Evolutionary conservation across 2,888 invertebrate species (phyloP).

Genomic region (Bhutanitis thaidina): DNA sequence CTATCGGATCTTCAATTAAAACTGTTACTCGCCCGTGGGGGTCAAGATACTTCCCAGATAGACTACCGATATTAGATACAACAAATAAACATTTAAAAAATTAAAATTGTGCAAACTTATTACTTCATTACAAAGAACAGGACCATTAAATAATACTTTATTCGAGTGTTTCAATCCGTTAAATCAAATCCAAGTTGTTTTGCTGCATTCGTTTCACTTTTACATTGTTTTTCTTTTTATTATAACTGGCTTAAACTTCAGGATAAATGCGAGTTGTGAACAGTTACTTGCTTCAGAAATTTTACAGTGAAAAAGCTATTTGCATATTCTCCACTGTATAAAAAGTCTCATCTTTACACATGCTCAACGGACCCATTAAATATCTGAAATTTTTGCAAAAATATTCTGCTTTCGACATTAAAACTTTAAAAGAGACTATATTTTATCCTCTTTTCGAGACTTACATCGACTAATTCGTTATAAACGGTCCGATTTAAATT

Average conservation of each 20-base stretch:
- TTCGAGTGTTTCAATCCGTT: conserved; percentile 8
- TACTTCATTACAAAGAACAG: not conserved
- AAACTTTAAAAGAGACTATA: conserved; percentile 5
- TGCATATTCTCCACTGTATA: conserved; percentile 44
- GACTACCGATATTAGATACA: too few species aligned
- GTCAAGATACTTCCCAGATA: too few species aligned
- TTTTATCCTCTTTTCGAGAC: not conserved
- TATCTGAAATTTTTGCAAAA: conserved; percentile 7
- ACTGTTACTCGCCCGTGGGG: too few species aligned
- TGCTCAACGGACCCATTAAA: conserved; percentile 29
- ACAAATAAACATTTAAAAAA: too few species aligned
- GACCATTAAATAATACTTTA: conserved; percentile 10
- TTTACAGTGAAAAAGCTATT: conserved; percentile 43
- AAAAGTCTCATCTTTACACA: conserved; percentile 38
- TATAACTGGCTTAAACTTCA: conserved; percentile 25
- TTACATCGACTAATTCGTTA: not conserved
- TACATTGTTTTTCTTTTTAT: conserved; percentile 11
- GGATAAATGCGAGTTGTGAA: conserved; percentile 53
- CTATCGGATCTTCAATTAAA: too few species aligned
- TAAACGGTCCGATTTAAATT: conserved; percentile 1
- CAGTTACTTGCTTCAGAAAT: conserved; percentile 46
- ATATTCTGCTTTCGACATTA: conserved; percentile 2
- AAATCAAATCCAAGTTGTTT: conserved; percentile 11
- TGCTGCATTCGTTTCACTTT: conserved; percentile 9
- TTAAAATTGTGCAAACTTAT: too few species aligned